Percentiles rank a stretch among this genome's conserved stretches.
phyloP scores from a whole-genome alignment of 2,113 vertebrate species.

The Chionis minor region DNA sequence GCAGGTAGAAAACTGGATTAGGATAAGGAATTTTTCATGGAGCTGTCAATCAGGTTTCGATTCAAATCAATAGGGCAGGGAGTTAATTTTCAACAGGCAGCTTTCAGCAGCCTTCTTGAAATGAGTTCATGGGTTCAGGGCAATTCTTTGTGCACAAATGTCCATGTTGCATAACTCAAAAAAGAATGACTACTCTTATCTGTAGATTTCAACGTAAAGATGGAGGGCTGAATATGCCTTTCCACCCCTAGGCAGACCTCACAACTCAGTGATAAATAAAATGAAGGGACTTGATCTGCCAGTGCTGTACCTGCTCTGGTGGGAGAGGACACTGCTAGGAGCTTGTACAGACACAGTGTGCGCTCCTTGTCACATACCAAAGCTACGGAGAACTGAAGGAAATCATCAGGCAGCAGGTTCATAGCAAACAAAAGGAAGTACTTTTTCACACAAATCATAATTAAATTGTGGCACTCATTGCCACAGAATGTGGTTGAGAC shows the following conservation, averaged over 20 bases:
- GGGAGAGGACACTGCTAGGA: neutral
- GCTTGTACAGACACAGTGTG: neutral
- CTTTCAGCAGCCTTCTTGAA: conserved; percentile 1
- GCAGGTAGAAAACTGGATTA: neutral
- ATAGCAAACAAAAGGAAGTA: conserved; percentile 1
- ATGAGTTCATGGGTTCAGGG: neutral
- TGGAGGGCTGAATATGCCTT: neutral
- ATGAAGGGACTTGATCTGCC: neutral
- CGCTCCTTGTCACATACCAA: neutral
- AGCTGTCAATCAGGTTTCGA: neutral
- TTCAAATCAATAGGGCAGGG: neutral
- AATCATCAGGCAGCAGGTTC: neutral
- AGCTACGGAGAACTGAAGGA: neutral
- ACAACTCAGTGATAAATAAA: neutral
- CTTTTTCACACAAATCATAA: conserved; percentile 9
- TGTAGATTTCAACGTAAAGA: neutral
- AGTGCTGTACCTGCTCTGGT: neutral
- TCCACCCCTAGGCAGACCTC: neutral
- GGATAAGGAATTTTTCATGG: neutral
- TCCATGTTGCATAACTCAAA: neutral
- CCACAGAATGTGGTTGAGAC: neutral
- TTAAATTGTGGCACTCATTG: neutral
- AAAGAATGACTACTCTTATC: neutral
- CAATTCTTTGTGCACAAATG: neutral
- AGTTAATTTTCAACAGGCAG: conserved; percentile 12